phyloP scores from a whole-genome alignment of 2,797 vertebrate species.

The Oceanodroma leucorhoa region DNA sequence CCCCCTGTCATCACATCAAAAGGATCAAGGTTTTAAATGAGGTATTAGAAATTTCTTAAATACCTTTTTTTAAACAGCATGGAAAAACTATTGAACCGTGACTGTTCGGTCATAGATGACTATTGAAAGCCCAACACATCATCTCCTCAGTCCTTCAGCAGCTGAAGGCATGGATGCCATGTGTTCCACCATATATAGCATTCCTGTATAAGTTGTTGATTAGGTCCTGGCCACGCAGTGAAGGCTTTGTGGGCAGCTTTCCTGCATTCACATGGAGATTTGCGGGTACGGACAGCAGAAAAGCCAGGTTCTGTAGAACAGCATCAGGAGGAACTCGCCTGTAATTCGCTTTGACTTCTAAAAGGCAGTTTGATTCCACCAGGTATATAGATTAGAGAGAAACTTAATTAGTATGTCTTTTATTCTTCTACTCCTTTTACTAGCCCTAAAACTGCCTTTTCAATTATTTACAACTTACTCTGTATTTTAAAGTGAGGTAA shows the following conservation, averaged over 20 bases:
- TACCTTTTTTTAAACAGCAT: constrained; percentile 30
- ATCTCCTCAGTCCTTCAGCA: neutral
- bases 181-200: neutral
- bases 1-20: constrained; percentile 52
- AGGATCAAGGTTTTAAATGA: constrained; percentile 50
- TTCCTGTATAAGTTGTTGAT: neutral
- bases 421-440: neutral
- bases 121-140: neutral
- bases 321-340: neutral
- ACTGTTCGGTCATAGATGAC: neutral
- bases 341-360: neutral
- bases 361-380: neutral
- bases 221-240: accelerated
- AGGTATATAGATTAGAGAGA: neutral
- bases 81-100: constrained; percentile 38
- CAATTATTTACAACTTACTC: neutral
- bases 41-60: constrained; percentile 42
- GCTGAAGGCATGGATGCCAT: neutral
- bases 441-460: neutral
- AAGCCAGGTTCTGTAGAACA: neutral
- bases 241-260: neutral
- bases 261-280: neutral
- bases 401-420: neutral
- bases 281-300: neutral
- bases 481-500: neutral